Evolutionary conservation across 2,113 vertebrate species (phyloP).

Genomic region (Rana temporaria): DNA sequence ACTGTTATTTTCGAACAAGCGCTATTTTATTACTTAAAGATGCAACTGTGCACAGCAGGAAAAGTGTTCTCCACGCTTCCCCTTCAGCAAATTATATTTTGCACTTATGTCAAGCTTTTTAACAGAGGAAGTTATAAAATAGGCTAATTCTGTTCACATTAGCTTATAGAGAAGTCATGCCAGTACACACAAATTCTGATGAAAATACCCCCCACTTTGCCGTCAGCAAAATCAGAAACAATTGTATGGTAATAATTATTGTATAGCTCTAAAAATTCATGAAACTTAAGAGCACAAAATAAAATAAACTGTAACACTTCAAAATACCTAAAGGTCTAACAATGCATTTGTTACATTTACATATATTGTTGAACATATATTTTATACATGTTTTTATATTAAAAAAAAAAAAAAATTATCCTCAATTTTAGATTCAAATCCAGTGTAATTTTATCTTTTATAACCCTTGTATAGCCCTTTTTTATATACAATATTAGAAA

Average conservation of each 20-base stretch:
- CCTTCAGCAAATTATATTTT: slow-evolving; percentile 42
- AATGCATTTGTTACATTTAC: too few species aligned
- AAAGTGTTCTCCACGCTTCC: slow-evolving; percentile 37
- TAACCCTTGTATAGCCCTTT: too few species aligned
- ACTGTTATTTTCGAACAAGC: background rate
- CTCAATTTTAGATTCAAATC: too few species aligned
- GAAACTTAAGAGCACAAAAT: background rate
- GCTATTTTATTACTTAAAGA: slow-evolving; percentile 36
- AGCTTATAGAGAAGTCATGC: slow-evolving; percentile 3
- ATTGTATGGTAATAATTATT: slow-evolving; percentile 4
- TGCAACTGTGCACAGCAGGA: slow-evolving; percentile 45
- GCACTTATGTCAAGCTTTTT: slow-evolving; percentile 37
- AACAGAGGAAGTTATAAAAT: slow-evolving; percentile 38
- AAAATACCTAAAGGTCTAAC: too few species aligned
- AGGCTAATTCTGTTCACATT: slow-evolving; percentile 18
- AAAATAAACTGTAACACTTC: too few species aligned
- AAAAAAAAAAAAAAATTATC: too few species aligned
- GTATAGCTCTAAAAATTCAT: background rate
- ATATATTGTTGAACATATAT: too few species aligned
- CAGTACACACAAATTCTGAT: background rate
- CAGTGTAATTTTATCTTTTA: too few species aligned
- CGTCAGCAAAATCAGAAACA: slow-evolving; percentile 22
- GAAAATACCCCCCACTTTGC: slow-evolving; percentile 25
- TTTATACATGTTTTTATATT: too few species aligned
- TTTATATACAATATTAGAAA: too few species aligned